These are phyloP conservation scores for Cryptoprocta ferox DNA, from an alignment of 2,797 vertebrate species.

Conservation along the genomic window DNA sequence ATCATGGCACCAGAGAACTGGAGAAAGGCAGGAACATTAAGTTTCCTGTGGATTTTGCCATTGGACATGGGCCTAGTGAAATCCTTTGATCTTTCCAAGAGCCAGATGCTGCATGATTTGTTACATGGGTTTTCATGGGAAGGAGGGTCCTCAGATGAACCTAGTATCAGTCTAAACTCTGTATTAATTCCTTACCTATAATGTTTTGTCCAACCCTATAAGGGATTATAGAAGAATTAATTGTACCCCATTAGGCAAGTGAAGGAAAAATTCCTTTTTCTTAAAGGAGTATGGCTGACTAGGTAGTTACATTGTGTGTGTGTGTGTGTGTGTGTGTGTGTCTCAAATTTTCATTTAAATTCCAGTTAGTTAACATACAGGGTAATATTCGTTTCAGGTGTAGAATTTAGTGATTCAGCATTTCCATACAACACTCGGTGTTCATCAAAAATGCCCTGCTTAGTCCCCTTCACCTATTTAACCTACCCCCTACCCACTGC, in stretches of 20 bases:
- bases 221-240: neutral
- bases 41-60: conserved; percentile 1
- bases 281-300: neutral
- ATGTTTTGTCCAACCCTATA: neutral
- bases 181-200: conserved; percentile 30
- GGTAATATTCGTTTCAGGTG: no score
- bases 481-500: no score
- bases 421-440: no score
- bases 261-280: conserved; percentile 10
- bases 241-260: neutral
- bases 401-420: no score
- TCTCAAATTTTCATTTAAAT: no score
- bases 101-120: neutral
- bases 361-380: no score
- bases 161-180: neutral
- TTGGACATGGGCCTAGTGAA: neutral
- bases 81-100: conserved; percentile 16
- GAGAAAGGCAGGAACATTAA: neutral
- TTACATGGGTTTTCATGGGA: neutral
- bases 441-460: no score
- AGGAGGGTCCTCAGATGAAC: neutral
- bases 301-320: no score
- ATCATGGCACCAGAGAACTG: neutral
- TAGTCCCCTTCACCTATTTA: no score
- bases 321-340: no score